Conservation (phyloP, 2,888 invertebrate genomes). For the Rhodophaea formosa region DNA sequence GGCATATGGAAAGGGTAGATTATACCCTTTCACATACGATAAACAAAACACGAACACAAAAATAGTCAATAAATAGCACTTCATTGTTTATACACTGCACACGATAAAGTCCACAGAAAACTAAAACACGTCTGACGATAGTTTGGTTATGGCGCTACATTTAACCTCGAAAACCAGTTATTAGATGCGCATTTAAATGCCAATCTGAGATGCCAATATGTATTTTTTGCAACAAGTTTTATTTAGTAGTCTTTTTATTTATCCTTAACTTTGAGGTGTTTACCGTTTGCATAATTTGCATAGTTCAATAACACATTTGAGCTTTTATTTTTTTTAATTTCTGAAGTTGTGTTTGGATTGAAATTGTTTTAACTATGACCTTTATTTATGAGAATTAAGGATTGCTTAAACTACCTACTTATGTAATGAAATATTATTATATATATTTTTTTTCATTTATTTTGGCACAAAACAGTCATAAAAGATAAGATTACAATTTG, state of each 20-base stretch:
- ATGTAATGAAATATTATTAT: too few relatives aligned
- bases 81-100: constrained; percentile 3
- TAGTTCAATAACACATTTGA: too few relatives aligned
- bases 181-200: constrained; percentile 1
- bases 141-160: constrained; percentile 1
- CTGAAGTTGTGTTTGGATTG: too few relatives aligned
- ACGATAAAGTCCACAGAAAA: neutral
- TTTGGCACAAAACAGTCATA: too few relatives aligned
- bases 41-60: neutral
- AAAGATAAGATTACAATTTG: too few relatives aligned
- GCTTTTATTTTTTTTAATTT: too few relatives aligned
- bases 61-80: neutral
- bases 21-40: neutral
- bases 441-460: too few relatives aligned
- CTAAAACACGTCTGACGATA: constrained; percentile 9
- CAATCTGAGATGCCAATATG: too few relatives aligned
- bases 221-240: neutral
- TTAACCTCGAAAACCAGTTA: constrained; percentile 18
- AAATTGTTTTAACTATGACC: too few relatives aligned
- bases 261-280: neutral
- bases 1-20: neutral
- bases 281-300: neutral
- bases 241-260: constrained; percentile 6
- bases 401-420: too few relatives aligned
- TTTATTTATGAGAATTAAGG: too few relatives aligned